Conservation (phyloP, 1,140 invertebrate genomes). For the Globodera rostochiensis region DNA sequence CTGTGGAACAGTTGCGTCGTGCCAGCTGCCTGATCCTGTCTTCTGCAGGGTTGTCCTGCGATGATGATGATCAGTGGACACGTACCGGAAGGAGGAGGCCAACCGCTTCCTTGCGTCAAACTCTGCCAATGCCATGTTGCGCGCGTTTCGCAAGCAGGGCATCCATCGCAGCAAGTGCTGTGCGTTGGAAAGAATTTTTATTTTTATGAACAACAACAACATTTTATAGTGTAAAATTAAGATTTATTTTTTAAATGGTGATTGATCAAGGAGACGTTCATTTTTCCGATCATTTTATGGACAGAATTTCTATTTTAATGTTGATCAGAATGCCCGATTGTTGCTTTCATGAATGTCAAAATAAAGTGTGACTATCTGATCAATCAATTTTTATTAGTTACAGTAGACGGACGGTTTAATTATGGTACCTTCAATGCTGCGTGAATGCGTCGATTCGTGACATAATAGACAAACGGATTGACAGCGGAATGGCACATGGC, state of each 20-base stretch:
- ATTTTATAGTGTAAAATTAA: too few species aligned
- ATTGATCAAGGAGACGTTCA: too few species aligned
- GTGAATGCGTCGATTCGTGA: constrained; percentile 55
- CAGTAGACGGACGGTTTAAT: neutral
- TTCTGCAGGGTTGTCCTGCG: constrained; percentile 21
- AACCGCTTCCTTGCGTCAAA: constrained; percentile 19
- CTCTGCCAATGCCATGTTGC: constrained; percentile 22
- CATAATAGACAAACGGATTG: constrained; percentile 63
- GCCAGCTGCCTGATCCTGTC: constrained; percentile 9
- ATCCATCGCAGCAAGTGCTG: constrained; percentile 56
- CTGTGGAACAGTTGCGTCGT: neutral
- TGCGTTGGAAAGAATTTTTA: neutral
- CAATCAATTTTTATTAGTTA: too few species aligned
- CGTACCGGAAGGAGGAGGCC: constrained; percentile 14
- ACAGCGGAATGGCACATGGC: constrained; percentile 65
- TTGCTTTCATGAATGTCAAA: too few species aligned
- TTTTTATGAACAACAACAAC: too few species aligned
- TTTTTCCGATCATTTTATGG: too few species aligned
- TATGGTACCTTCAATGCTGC: constrained; percentile 52
- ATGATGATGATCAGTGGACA: neutral
- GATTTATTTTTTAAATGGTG: too few species aligned
- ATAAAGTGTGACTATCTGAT: too few species aligned
- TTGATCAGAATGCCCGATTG: too few species aligned
- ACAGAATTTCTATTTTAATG: too few species aligned
- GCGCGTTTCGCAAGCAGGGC: constrained; percentile 31